Conservation (phyloP, 2,888 invertebrate genomes). For the Bhutanitis thaidina region DNA sequence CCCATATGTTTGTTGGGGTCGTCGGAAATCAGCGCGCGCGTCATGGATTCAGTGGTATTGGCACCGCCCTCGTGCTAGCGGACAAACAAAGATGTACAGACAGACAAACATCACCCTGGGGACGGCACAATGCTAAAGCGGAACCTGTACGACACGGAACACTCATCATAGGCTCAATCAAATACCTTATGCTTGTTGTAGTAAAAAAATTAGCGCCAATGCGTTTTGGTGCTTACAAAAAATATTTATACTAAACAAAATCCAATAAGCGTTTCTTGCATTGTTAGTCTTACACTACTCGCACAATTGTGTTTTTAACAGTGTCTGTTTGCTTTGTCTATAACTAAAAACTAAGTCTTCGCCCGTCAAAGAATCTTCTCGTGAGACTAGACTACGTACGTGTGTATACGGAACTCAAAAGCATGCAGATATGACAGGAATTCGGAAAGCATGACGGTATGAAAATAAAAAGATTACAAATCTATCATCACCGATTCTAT, state of each 20-base stretch:
- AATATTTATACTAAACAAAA: slow-evolving; percentile 40
- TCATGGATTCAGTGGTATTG: slow-evolving; percentile 96
- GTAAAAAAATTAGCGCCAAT: slow-evolving; percentile 74
- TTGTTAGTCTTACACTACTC: slow-evolving; percentile 67
- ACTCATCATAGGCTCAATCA: slow-evolving; percentile 34
- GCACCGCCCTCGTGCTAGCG: slow-evolving; percentile 95
- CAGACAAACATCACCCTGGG: slow-evolving; percentile 60
- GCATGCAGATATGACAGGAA: slow-evolving; percentile 69
- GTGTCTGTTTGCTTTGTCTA: slow-evolving; percentile 42
- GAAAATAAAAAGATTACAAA: slow-evolving; percentile 43
- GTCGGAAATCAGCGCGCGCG: slow-evolving; percentile 96
- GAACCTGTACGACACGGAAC: slow-evolving; percentile 26
- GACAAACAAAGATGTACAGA: slow-evolving; percentile 77
- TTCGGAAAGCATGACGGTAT: slow-evolving; percentile 65
- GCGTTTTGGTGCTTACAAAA: slow-evolving; percentile 37
- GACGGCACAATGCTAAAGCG: slow-evolving; percentile 51
- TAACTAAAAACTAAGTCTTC: slow-evolving; percentile 33
- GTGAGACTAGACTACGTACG: slow-evolving; percentile 54
- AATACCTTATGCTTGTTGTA: slow-evolving; percentile 67
- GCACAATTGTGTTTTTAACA: slow-evolving; percentile 48
- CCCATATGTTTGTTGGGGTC: slow-evolving; percentile 94
- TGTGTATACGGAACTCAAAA: slow-evolving; percentile 60
- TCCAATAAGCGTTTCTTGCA: slow-evolving; percentile 44
- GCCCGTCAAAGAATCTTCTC: slow-evolving; percentile 34
- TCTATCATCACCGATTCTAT: slow-evolving; percentile 29